Evolutionary conservation across 2,797 vertebrate genomes (phyloP).

Genomic region (Gymnoscopelus microlampas): DNA sequence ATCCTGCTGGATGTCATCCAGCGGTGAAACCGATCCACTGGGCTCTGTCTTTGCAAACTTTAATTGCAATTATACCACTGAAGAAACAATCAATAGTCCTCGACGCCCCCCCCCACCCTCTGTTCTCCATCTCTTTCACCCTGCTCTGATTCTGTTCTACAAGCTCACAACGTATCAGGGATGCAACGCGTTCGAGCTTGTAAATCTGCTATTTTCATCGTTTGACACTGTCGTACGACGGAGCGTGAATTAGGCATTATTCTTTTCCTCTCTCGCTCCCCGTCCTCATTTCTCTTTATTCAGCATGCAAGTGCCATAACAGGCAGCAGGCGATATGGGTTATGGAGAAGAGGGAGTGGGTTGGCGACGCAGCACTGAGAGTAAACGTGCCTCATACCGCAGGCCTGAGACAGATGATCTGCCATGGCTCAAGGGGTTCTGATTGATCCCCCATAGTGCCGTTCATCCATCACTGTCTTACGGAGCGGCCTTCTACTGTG

Average conservation of each 20-base stretch:
- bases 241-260: too few species aligned
- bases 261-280: conserved; percentile 20
- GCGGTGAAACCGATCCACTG: conserved; percentile 71
- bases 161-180: neutral
- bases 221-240: too few species aligned
- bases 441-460: conserved; percentile 70
- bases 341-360: conserved; percentile 38
- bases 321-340: conserved; percentile 32
- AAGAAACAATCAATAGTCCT: conserved; percentile 78
- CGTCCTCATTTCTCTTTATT: conserved; percentile 5
- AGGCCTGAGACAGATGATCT: conserved; percentile 74
- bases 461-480: conserved; percentile 72
- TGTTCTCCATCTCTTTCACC: neutral
- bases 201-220: too few species aligned
- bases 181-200: too few species aligned
- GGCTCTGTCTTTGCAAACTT: conserved; percentile 70
- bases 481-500: conserved; percentile 33
- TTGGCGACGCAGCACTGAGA: conserved; percentile 21
- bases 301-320: neutral
- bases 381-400: conserved; percentile 17
- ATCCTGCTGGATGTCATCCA: conserved; percentile 56
- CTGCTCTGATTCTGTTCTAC: conserved; percentile 31
- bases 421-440: conserved; percentile 55
- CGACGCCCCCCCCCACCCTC: neutral
- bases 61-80: conserved; percentile 83